Base-by-base conservation (phyloP, 2,888 invertebrate species). In the Leptopterna dolabrata region DNA sequence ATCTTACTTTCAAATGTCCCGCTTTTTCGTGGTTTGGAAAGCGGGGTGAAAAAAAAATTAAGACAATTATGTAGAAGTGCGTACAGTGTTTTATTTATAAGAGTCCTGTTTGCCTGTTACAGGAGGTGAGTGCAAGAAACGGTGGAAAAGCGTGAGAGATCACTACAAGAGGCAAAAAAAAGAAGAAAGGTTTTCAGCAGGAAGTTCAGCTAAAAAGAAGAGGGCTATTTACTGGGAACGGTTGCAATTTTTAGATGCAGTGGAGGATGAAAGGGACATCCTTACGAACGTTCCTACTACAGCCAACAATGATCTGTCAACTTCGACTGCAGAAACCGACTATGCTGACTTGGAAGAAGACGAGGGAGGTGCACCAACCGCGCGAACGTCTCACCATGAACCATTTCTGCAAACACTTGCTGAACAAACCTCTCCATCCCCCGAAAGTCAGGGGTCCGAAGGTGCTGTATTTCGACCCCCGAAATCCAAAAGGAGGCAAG, bases 191-290 rank as follows among this genome's bases (percentile, higher is more conserved):
- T 9, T 9, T 13, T 9, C 43, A 6, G 6, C 43, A 11, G 6
- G 7, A 11, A 9, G 43, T 11, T 9, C 51, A 13, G 51, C 16
- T 3, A 51, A 51, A 16, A 16, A 51, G 51, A 51, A 16, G 16
- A 51, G 51, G 16, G 9, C 51, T 13, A 16, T 51, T 7, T 82
- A 55, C 41, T 82, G 82, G 82, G 29, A 82, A 30, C 82, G 63
- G 63, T 55, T 82, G 47, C 80, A 27, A 45, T 80, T 80, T 80
- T 80, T 80, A 24, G 80, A 47, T 45, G 24, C 43, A 19, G 80
- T 14, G 80, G 80, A 80, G 24, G 80, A n/a, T 47, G 80, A 80
- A 13, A 80, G 47, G 19, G 24, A 11, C 76, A 41, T 30, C 16
- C 36, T 76, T 76, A 30, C 36, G 76, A 76, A 76, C 41, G 43